These are phyloP conservation scores for Sanderia malayensis DNA, from an alignment of 30 jellyfish, hydroid and myxozoan species.

Conservation along the genomic window DNA sequence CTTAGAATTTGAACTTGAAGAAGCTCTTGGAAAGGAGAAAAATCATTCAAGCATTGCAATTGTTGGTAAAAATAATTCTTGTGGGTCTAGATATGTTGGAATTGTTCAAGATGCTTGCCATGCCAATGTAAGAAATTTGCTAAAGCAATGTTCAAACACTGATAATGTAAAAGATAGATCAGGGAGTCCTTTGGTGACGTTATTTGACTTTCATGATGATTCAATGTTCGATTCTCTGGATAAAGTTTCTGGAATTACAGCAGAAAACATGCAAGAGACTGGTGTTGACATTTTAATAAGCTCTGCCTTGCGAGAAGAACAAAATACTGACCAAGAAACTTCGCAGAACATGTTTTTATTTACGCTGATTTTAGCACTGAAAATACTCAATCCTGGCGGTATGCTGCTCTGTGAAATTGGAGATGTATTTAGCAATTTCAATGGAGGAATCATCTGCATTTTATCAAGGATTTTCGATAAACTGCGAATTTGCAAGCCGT, in stretches of 20 bases:
- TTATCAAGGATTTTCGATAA: slow-evolving; percentile 20
- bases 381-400: slow-evolving; percentile 31
- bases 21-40: no score
- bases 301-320: not conserved
- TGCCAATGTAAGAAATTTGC: no score
- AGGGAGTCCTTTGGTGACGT: no score
- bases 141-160: no score
- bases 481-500: slow-evolving; percentile 6
- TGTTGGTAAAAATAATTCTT: no score
- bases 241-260: not conserved
- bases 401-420: slow-evolving; percentile 32
- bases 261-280: not conserved
- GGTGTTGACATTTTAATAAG: slow-evolving; percentile 17
- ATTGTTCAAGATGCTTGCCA: no score
- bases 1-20: not conserved
- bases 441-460: slow-evolving; percentile 42
- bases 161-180: no score
- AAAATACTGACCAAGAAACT: slow-evolving; percentile 23
- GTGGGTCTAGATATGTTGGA: no score
- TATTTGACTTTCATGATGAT: not conserved
- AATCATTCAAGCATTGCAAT: no score
- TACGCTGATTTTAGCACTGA: not conserved
- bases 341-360: not conserved
- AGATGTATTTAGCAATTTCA: slow-evolving; percentile 41
- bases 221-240: not conserved